Percentiles rank a stretch among this genome's conserved stretches.
Evolutionary conservation across 2,113 vertebrate genomes (phyloP).

Genomic region (Catagonus wagneri): DNA sequence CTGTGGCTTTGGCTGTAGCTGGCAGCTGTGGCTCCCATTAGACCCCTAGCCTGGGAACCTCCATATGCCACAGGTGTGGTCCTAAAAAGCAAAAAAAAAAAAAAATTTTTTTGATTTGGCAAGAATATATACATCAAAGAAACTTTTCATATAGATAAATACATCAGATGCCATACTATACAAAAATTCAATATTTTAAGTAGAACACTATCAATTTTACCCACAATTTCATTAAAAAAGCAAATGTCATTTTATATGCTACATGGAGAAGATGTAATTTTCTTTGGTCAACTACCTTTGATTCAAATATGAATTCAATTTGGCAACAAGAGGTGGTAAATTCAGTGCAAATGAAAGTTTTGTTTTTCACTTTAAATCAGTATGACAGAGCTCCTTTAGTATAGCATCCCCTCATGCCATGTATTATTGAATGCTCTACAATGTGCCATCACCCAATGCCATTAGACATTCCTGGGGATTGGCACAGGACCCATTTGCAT

Average conservation of each 20-base stretch:
- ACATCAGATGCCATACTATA: not conserved
- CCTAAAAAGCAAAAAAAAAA: not conserved
- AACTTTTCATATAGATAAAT: not conserved
- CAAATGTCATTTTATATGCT: not conserved
- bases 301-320: not conserved
- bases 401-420: not conserved
- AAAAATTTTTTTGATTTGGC: not conserved
- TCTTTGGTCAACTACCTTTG: not conserved
- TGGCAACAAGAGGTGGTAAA: not conserved
- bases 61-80: too few relatives aligned
- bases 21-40: too few relatives aligned
- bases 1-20: too few relatives aligned
- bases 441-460: not conserved
- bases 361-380: not conserved
- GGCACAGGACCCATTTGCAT: slow-evolving; percentile 69
- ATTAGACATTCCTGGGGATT: slow-evolving; percentile 23
- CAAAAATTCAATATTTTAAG: slow-evolving; percentile 5
- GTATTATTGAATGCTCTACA: not conserved
- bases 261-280: not conserved
- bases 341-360: not conserved
- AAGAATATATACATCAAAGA: not conserved
- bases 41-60: too few relatives aligned
- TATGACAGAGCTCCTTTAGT: not conserved
- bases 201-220: not conserved
- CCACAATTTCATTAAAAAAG: not conserved